Base-by-base conservation (phyloP, 2,888 invertebrate genomes). In the Torymus texanus region DNA sequence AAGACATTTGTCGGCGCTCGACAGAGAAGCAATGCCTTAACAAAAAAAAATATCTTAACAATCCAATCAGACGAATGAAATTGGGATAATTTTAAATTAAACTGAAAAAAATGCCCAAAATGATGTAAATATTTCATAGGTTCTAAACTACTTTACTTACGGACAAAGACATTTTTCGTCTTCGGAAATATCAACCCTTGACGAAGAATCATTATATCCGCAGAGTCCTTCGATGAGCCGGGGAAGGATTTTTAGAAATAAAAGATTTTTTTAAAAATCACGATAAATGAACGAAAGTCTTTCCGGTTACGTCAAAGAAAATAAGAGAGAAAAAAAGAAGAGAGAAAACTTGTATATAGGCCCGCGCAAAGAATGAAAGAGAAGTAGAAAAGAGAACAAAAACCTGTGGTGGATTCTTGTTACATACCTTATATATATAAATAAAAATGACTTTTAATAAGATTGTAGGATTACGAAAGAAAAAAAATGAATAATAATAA, bases 11-110 rank as follows among this genome's bases (percentile, higher is more conserved):
- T 81, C 73, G 58, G 58, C 71, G 75, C 77, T 79, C 74, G 78
- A 75, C 78, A 77, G 79, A 83, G 73, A 82, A 78, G 81, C 76
- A 87, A 86, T 89, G 88, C 88, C 88, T 88, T 88, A 88, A 87
- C 59, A 61, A 70, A 75, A 75, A 79, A 72, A 80, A 65, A 67
- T 41, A 66, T 67, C 66, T 70, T 74, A 73, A 65, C 53, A 62
- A 81, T 75, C 53, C 77, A 77, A 81, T 79, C 68, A 77, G 67
- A 72, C 11, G 53, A 56, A 56, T 63, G 55, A 70, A 63, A 75
- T 58, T 18, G n/a, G 50, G 16, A 41, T 68, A 59, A 55, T 75
- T 78, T 67, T 67, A 51, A 62, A 74, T 72, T 76, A 62, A 65
- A 77, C 63, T 74, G 63, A 13, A 59, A 18, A 13, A 59, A 24